Conservation (phyloP, 2,797 vertebrate species). For the Cyprinodon diabolis region DNA sequence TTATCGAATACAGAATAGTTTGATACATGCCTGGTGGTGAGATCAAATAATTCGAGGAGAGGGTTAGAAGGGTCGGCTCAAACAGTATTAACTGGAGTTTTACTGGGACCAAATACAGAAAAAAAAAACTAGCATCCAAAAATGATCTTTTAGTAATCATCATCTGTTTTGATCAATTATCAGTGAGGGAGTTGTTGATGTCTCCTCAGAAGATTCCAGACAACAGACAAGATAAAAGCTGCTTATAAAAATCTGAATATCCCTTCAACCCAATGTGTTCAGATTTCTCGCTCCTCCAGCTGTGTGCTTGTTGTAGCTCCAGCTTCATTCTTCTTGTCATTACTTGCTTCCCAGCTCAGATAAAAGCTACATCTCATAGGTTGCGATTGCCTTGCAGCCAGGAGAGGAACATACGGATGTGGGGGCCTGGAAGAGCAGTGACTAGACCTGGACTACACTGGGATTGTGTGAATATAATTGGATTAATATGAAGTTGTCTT, state of each 20-base stretch:
- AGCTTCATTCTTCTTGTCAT: constrained; percentile 4
- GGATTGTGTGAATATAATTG: too few relatives aligned
- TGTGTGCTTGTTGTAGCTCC: not conserved
- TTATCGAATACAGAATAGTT: not conserved
- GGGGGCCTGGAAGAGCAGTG: too few relatives aligned
- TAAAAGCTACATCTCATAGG: constrained; percentile 2
- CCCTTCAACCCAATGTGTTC: not conserved
- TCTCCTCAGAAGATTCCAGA: not conserved
- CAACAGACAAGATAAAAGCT: not conserved
- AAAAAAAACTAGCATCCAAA: not conserved
- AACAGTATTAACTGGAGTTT: not conserved
- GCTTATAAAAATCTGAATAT: not conserved
- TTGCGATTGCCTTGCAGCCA: too few relatives aligned
- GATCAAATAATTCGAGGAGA: not conserved
- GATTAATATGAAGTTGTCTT: too few relatives aligned
- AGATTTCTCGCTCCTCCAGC: not conserved
- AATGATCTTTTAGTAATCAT: not conserved
- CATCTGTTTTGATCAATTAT: not conserved
- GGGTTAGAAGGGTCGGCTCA: not conserved
- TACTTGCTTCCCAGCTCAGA: constrained; percentile 5
- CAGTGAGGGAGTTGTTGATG: not conserved
- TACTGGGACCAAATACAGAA: not conserved
- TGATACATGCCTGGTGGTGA: not conserved
- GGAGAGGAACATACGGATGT: too few relatives aligned
- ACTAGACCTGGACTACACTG: too few relatives aligned